These are phyloP conservation scores for Melanostoma scalare DNA, from an alignment of 2,888 invertebrate species.

Conservation along the genomic window DNA sequence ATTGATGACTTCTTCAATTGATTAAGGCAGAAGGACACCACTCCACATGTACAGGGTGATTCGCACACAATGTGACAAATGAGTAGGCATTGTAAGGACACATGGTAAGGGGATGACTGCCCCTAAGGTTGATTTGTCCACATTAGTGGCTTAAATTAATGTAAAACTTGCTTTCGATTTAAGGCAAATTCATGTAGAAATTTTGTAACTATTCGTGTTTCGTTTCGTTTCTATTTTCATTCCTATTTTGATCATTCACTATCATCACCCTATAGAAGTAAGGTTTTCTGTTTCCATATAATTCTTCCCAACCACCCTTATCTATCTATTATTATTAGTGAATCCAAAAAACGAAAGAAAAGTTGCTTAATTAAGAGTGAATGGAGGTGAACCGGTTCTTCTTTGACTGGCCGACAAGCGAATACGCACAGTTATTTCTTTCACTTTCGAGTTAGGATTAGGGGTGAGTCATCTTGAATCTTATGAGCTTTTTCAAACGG, in stretches of 20 bases:
- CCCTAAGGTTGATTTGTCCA: slow-evolving; percentile 5
- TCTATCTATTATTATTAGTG: too few relatives aligned
- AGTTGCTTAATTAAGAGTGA: slow-evolving; percentile 44
- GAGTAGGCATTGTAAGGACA: neutral
- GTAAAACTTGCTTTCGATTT: too few relatives aligned
- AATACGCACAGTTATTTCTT: slow-evolving; percentile 13
- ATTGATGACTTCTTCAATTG: slow-evolving; percentile 70
- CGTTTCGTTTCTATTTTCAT: too few relatives aligned
- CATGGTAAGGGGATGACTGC: neutral
- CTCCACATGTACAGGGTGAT: slow-evolving; percentile 16
- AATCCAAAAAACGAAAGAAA: too few relatives aligned
- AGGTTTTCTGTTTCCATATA: too few relatives aligned
- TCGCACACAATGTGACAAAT: slow-evolving; percentile 41
- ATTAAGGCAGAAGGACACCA: slow-evolving; percentile 52
- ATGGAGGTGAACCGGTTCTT: slow-evolving; percentile 14
- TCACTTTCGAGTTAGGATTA: neutral
- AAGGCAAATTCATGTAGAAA: too few relatives aligned
- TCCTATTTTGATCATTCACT: too few relatives aligned
- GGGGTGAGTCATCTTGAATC: slow-evolving; percentile 11
- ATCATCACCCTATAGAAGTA: too few relatives aligned
- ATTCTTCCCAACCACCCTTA: too few relatives aligned
- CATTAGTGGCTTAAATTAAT: too few relatives aligned
- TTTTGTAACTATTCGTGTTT: too few relatives aligned
- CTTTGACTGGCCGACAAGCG: slow-evolving; percentile 13
- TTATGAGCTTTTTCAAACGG: slow-evolving; percentile 6